Evolutionary conservation across 2,888 invertebrate genomes (phyloP), one percentile per base, ranked within the genome.

Genomic region (Torymus tubicola): DNA sequence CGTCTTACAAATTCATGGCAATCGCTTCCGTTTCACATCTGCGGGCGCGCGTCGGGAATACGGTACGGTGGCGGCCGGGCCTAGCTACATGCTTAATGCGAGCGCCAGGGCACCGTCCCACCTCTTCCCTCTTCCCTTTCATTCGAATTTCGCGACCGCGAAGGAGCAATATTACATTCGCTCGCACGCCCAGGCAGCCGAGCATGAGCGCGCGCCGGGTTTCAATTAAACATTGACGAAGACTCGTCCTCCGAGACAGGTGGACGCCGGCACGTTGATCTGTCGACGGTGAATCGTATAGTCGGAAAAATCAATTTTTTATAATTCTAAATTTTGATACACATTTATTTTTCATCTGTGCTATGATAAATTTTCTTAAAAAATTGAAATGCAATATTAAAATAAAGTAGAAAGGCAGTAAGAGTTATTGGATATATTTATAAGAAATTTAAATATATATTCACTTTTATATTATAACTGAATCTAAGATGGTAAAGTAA

Each of bases 21-120:
- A 77, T 76, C 81, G 65, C 74, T 79, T 80, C 81, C 82, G 77
- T 80, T 75, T 78, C 78, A 63, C 80, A 70, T 80, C 72, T 70
- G 60, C 76, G 68, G 78, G 50, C 64, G 68, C 76, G 68, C 80
- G 77, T 18, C 31, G 64, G 13, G 77, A 81, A 80, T 78, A 79
- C 70, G 14, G n/a, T 82, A 80, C 70, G 74, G 73, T 42, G 76
- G 67, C 18, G 50, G 24, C n/a, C 16, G 12, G 18, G 21, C 61
- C 50, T 21, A 67, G 63, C 61, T 73, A 68, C 73, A 73, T 79
- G 63, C 73, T 79, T 79, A 73, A 79, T 79, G 73, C 24, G 21
- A 50, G 2, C 64, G 12, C 58, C 52, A 13, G 10, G 0, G n/a
- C 24, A 18, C 21, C 14, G 52, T 13, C 58, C 2, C 5, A n/a